Evolutionary conservation across 2,113 vertebrate genomes (phyloP).

Genomic region (Rhodinocichla rosea): DNA sequence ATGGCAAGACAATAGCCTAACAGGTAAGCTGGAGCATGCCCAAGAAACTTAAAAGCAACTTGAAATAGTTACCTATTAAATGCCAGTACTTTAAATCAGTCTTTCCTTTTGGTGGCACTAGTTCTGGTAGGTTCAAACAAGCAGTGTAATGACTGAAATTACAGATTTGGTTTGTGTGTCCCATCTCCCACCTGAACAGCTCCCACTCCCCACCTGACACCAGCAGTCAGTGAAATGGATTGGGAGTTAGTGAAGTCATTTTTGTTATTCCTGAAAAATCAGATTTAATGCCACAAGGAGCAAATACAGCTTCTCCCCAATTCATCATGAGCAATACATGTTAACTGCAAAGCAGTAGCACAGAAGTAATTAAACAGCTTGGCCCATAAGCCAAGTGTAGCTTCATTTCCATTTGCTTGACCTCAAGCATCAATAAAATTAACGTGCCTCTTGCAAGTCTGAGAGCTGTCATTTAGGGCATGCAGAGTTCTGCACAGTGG

Average conservation of each 20-base stretch:
- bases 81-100: background rate
- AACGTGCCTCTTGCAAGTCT: background rate
- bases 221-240: background rate
- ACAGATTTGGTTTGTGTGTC: background rate
- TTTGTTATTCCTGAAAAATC: background rate
- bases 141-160: background rate
- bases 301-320: background rate
- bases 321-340: background rate
- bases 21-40: background rate
- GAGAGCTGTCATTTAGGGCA: background rate
- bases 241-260: background rate
- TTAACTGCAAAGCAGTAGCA: background rate
- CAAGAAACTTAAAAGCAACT: background rate
- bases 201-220: fast-evolving
- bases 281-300: background rate
- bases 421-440: background rate
- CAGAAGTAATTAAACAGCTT: background rate
- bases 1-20: background rate
- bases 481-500: background rate
- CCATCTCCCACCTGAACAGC: background rate
- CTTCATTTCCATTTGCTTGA: background rate
- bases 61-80: background rate
- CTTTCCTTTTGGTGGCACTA: background rate
- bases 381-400: background rate
- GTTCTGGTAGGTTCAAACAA: background rate